Base-by-base conservation (phyloP, 2,797 vertebrate species). In the Lates japonicus region DNA sequence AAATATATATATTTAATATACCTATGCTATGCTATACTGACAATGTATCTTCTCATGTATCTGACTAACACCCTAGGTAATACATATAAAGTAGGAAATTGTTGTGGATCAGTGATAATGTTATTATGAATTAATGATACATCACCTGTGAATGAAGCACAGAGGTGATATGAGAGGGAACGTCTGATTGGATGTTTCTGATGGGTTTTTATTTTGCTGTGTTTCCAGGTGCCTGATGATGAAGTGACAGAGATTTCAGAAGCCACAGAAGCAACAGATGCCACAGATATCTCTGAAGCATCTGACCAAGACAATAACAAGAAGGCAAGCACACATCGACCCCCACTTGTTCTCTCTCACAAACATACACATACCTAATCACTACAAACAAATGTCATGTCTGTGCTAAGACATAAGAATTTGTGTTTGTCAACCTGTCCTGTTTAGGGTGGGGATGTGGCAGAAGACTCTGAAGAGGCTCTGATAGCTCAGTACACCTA, bases 401-500 rank as follows among this genome's bases (percentile, higher is more conserved):
- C 48, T 42, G 19, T 3, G 41, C 35, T 69, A 13, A 52, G 22
- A 51, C 16, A 2, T 4, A 2, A 0, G 11, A 49, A 17, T 63
- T 37, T 25, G 31, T 58, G 8, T 64, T 0, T 57, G 35, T 80
- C 25, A 35, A 0, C 2, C 20, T 76, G n/a, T 81, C 1, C 84
- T 94, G 35, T 94, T 66, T 89, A 99, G 98, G 96, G 93, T 48
- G 95, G 87, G 48, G 97, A 98, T n/a, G 96, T 94, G 13, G 93
- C 96, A 22, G 98, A 99, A 90, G 97, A 99, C 74, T 97, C 97
- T 48, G 98, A 99, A 57, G 98, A 99, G 90, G 97, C 97, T 0
- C 96, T 98, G 90, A 99, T 99, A 90, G 97, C 98, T 79, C 97
- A 97, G 81, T 99, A 99, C 92, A 99, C 97, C 70, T 99, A 99